These are phyloP conservation scores for Drosophila santomea DNA, from an alignment of 1,140 invertebrate species.

Conservation along the genomic window DNA sequence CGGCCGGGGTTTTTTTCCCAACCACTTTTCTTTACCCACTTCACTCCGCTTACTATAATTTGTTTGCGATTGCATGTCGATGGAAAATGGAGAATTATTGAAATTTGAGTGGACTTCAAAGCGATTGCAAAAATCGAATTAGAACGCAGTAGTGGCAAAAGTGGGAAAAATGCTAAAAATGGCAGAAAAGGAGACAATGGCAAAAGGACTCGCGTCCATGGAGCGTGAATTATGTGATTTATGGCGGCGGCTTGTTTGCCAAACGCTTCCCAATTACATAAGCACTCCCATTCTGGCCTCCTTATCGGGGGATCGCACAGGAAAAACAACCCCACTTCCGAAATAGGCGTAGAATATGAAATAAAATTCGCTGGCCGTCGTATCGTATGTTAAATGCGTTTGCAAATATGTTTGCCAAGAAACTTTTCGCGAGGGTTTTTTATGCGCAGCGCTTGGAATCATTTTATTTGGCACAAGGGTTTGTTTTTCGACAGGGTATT, in stretches of 20 bases:
- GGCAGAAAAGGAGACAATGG: constrained; percentile 56
- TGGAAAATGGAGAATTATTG: constrained; percentile 72
- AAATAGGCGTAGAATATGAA: constrained; percentile 57
- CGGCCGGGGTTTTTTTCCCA: neutral
- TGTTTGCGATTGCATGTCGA: constrained; percentile 65
- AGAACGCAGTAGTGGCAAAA: constrained; percentile 29
- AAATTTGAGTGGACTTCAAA: constrained; percentile 82
- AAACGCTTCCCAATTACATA: constrained; percentile 77
- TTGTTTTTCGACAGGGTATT: constrained; percentile 19
- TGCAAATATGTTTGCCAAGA: constrained; percentile 59
- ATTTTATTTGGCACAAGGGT: constrained; percentile 8
- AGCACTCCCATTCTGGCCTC: constrained; percentile 33
- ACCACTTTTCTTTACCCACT: constrained; percentile 5
- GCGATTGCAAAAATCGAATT: constrained; percentile 75
- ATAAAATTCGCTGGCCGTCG: constrained; percentile 38
- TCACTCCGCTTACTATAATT: constrained; percentile 55
- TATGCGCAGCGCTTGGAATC: neutral
- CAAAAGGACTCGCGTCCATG: constrained; percentile 46
- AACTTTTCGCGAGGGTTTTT: constrained; percentile 49
- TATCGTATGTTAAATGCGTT: constrained; percentile 70
- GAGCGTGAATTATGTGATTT: constrained; percentile 81
- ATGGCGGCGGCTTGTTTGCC: constrained; percentile 72
- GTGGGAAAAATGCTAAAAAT: constrained; percentile 25
- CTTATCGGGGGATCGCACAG: neutral
- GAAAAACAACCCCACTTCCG: constrained; percentile 12